Base-by-base conservation (phyloP, 2,797 vertebrate genomes). In the Ctenosaura bakeri region DNA sequence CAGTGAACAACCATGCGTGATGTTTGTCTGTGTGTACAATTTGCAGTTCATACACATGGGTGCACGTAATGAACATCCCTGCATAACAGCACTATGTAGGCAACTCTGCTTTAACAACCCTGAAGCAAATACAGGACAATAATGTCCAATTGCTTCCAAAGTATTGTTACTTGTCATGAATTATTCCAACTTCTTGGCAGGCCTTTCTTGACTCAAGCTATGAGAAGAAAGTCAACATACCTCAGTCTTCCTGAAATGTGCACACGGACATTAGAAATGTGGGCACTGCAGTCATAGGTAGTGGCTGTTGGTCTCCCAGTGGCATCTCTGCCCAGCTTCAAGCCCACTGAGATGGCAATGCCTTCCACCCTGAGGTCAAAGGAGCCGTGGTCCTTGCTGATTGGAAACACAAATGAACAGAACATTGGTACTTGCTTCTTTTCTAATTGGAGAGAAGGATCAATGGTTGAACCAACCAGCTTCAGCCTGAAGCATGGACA, bases 351-450 rank as follows among this genome's bases (percentile, higher is more conserved):
- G 59, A 96, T 94, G 79, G 92, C 92, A 77, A 95, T 0, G 0
- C 92, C 92, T 0, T 94, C 85, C 5, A 96, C 1, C 0, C 50
- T 93, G 91, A 96, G 83, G 82, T 89, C 90, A 85, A 97, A 96
- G 0, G 90, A 84, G 54, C 95, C 95, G 0, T 64, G 78, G 52
- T 24, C 64, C 82, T 93, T 94, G 35, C 96, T 97, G 91, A 35
- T 84, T 79, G 83, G 56, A 83, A 29, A 91, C 50, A 92, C 79
- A 86, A 38, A 3, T 26, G 14, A 18, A 90, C 4, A 64, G 14
- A 38, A 9, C 1, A 26, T 54, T 14, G 52, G 7, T 29, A 35
- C 4, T 0, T 22, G 82, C 4, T 8, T 35, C 26, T 76, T 35
- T 35, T 29, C 13, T 18, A 50, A 56, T 46, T 20, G 3, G 35